Evolutionary conservation across 2,113 vertebrate species (phyloP).

Genomic region (Platanista minor): DNA sequence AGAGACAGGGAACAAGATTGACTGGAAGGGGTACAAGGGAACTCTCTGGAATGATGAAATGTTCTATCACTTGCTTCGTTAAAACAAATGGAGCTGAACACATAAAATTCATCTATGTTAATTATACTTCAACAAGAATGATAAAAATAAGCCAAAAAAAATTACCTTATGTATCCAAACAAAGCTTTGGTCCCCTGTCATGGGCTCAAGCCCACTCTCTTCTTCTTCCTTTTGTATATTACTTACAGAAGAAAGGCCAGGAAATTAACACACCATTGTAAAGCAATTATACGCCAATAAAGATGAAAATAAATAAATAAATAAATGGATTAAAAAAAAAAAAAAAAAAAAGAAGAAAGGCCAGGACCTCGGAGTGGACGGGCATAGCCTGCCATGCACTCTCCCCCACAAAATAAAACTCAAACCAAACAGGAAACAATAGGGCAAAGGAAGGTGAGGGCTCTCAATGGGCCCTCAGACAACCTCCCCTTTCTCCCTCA

Average conservation of each 20-base stretch:
- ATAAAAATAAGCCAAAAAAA: not conserved
- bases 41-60: not conserved
- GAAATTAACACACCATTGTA: no score
- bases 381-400: not conserved
- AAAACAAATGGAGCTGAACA: not conserved
- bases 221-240: not conserved
- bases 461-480: not conserved
- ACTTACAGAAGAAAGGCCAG: not conserved
- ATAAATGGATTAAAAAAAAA: no score
- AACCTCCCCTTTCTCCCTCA: not conserved
- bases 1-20: not conserved
- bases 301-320: no score
- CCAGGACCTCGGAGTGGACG: not conserved
- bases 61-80: not conserved
- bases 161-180: not conserved
- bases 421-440: not conserved
- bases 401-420: not conserved
- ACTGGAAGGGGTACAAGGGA: not conserved
- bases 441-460: not conserved
- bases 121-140: slow-evolving; percentile 19
- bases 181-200: not conserved
- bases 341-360: no score
- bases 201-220: not conserved
- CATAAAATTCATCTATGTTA: not conserved
- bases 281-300: no score